Evolutionary conservation across 1,140 invertebrate species (phyloP).

Genomic region (Tenebrio molitor): DNA sequence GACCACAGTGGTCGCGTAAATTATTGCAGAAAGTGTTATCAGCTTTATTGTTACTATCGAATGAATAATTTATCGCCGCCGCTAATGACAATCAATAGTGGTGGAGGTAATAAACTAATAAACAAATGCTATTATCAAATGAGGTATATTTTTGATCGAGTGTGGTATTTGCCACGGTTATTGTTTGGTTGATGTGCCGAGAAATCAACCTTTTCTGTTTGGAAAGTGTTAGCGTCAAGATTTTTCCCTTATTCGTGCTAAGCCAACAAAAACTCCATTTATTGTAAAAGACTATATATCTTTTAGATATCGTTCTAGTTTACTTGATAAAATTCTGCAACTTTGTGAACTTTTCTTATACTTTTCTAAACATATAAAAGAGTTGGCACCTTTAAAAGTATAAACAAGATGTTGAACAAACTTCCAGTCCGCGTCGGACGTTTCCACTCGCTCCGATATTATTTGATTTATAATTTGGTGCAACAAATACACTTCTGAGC

Average conservation of each 20-base stretch:
- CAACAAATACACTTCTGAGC: too few species aligned
- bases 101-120: too few species aligned
- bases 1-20: too few species aligned
- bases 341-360: conserved; percentile 39
- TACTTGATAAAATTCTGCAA: conserved; percentile 30
- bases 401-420: conserved; percentile 38
- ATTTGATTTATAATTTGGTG: conserved; percentile 7
- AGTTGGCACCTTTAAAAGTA: conserved; percentile 41
- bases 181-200: too few species aligned
- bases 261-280: conserved; percentile 12
- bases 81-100: conserved; percentile 3
- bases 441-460: not conserved
- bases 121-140: not conserved
- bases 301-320: conserved; percentile 36
- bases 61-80: conserved; percentile 6
- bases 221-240: too few species aligned
- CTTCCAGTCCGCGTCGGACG: not conserved
- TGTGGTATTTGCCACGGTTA: too few species aligned
- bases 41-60: not conserved
- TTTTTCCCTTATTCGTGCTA: too few species aligned
- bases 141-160: too few species aligned
- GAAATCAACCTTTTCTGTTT: not conserved
- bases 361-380: conserved; percentile 35
- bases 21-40: not conserved
- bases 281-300: conserved; percentile 11